Conservation (phyloP, 2,888 invertebrate species). For the Idaea biselata region DNA sequence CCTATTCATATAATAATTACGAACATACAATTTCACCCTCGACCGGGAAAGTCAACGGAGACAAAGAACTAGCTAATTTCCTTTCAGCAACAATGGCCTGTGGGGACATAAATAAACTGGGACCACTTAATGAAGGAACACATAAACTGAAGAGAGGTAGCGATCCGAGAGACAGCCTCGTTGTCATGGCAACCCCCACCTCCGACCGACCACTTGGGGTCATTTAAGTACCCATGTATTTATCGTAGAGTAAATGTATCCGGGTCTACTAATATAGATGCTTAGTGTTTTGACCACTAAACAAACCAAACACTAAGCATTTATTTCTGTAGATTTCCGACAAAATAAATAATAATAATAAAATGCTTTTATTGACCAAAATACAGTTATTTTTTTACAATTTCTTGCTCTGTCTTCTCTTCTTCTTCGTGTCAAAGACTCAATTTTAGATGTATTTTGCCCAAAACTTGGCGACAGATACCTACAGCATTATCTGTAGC, state of each 20-base stretch:
- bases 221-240: constrained; percentile 23
- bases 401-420: no score
- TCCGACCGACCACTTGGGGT: constrained; percentile 20
- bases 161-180: constrained; percentile 49
- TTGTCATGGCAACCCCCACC: constrained; percentile 51
- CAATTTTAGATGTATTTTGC: no score
- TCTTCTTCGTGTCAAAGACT: no score
- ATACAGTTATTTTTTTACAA: no score
- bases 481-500: no score
- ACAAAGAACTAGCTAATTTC: constrained; percentile 68
- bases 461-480: no score
- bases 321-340: no score
- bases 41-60: constrained; percentile 61
- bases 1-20: not conserved
- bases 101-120: constrained; percentile 71
- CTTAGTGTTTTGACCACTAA: not conserved
- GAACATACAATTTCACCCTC: constrained; percentile 21
- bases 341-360: no score
- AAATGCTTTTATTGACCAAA: no score
- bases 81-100: constrained; percentile 62
- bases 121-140: constrained; percentile 69
- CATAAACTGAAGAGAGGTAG: constrained; percentile 66
- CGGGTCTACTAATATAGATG: not conserved
- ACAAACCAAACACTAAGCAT: no score
- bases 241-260: constrained; percentile 10